Base-by-base conservation (phyloP, 2,797 vertebrate genomes). In the Tarsius wallacei region DNA sequence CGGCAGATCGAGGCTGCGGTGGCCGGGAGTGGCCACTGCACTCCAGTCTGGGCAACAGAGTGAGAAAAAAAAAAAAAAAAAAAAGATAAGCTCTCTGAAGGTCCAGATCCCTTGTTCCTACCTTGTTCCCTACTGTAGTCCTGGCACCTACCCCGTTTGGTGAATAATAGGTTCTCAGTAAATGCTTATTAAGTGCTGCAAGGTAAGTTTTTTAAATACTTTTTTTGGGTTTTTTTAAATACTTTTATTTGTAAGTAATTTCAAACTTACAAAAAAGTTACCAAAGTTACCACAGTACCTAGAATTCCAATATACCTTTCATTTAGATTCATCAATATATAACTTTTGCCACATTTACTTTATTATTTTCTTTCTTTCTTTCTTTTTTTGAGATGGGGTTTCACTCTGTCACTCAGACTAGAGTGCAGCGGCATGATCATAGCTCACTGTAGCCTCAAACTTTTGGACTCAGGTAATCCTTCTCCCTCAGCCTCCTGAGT, bases 161-260 rank as follows among this genome's bases (percentile, higher is more conserved):
- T 31, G 13, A 19, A 51, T 4, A 83, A n/a, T 24, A 63, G 19
- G 19, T 59, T 36, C 63, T 84, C 68, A 70, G 74, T 57, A 74
- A 80, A 88, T 16, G 16, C 9, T 49, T 77, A 74, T 14, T 47
- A 83, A 80, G 15, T 84, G 36, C 26, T 87, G 7, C 5, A 76
- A 93, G 53, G 24, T 36, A 53, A 86, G n/a, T 81, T 49, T 94
- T 0, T 68, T 73, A 10, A 14, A 31, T 19, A n/a, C 24, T 66
- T 66, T 66, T n/a, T 66, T 68, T 21, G 5, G 0, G 0, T 55
- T 68, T 84, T 36, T 86, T 36, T 26, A 0, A 1, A 42, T 31
- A 73, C 63, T 86, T 74, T 86, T 70, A 84, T 91, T 93, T 93
- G 80, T 26, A 91, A 96, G 85, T 94, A 42, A 89, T 81, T 93